These are phyloP conservation scores for Tapirus indicus DNA, from an alignment of 2,797 vertebrate species.

Conservation along the genomic window DNA sequence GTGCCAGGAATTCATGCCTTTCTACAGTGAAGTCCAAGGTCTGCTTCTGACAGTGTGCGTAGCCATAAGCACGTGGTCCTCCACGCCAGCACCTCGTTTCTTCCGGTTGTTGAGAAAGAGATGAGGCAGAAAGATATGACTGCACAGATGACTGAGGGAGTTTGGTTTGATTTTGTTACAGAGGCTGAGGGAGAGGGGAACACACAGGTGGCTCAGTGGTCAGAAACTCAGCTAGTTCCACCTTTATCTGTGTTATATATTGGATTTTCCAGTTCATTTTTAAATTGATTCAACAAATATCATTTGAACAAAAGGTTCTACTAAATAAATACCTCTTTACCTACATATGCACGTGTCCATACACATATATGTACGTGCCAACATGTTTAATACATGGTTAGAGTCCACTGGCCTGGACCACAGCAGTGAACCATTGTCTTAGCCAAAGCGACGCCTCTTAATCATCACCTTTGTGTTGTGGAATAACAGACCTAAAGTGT, in stretches of 20 bases:
- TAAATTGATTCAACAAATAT: neutral
- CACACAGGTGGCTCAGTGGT: accelerated
- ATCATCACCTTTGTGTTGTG: accelerated
- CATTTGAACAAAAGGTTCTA: neutral
- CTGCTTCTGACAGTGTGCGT: accelerated
- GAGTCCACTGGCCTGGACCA: accelerated
- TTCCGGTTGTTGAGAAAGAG: neutral
- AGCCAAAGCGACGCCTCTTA: neutral
- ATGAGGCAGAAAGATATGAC: neutral
- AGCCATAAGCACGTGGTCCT: accelerated
- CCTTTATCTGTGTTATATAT: neutral
- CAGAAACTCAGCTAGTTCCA: neutral
- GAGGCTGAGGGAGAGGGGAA: no score
- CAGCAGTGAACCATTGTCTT: accelerated
- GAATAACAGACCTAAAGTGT: accelerated
- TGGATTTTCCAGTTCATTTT: neutral
- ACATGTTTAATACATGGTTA: accelerated
- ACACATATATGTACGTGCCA: accelerated
- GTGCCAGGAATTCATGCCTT: neutral
- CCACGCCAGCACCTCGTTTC: accelerated
- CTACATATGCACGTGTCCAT: accelerated
- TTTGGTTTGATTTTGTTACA: neutral
- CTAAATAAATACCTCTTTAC: neutral
- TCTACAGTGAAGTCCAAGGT: neutral
- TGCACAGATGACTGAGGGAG: neutral